These are phyloP conservation scores for Monochamus alternatus DNA, from an alignment of 2,888 invertebrate genomes.

Conservation along the genomic window DNA sequence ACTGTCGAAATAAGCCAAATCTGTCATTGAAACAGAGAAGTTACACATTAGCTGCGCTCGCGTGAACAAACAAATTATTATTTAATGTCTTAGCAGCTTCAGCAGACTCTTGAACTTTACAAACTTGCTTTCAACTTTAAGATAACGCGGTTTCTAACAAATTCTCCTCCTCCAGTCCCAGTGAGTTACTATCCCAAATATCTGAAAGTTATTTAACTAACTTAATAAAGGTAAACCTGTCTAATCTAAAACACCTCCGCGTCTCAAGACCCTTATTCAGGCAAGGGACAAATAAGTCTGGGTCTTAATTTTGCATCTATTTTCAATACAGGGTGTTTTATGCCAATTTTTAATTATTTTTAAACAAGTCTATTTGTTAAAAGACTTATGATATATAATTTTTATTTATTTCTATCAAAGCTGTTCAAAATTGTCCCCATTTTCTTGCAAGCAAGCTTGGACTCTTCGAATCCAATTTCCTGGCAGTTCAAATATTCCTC, in stretches of 20 bases:
- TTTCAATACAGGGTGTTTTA: no score
- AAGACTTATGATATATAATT: no score
- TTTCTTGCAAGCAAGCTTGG: no score
- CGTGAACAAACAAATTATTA: not conserved
- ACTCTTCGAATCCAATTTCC: no score
- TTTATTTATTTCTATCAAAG: no score
- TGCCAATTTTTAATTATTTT: no score
- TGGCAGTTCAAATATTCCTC: no score
- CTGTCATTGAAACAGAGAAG: not conserved
- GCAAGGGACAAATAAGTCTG: not conserved
- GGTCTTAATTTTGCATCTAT: no score
- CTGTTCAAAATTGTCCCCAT: no score
- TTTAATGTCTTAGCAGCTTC: not conserved
- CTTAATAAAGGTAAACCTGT: conserved; percentile 8
- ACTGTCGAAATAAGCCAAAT: not conserved
- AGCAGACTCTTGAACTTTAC: not conserved
- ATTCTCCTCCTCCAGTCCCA: conserved; percentile 8
- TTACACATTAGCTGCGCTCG: not conserved
- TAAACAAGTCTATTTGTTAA: no score
- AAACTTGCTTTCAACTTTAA: conserved; percentile 1
- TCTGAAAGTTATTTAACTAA: conserved; percentile 18
- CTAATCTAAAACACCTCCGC: not conserved
- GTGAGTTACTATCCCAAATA: conserved; percentile 7
- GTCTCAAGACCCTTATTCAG: not conserved
- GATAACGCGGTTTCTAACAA: conserved; percentile 14